Base-by-base conservation (phyloP, 2,888 invertebrate genomes). In the Seira sanloemensis region DNA sequence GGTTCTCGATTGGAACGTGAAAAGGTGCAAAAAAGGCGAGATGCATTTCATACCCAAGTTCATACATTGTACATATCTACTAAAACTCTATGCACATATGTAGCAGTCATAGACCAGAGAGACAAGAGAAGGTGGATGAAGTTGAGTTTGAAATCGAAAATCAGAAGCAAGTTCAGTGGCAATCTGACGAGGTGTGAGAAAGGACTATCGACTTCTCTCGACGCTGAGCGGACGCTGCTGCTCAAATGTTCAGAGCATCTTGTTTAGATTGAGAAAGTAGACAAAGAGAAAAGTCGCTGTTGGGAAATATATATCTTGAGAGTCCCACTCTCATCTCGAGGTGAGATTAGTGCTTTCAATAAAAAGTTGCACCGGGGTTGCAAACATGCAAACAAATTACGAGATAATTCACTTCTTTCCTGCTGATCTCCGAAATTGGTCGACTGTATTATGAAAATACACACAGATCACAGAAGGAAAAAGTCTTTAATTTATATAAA, bases 361-460 rank as follows among this genome's bases (percentile, higher is more conserved):
- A n/a, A n/a, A 18, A 50, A 12, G 50, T 18, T 50, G 12, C 50
- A n/a, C 50, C 12, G 50, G 12, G 16, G 50, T 12, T 16, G 50
- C 50, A n/a, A n/a, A n/a, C n/a, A n/a, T 50, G 50, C 50, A 50
- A n/a, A n/a, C n/a, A n/a, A 50, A 50, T 50, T 50, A 50, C 50
- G 1, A 50, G 50, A 50, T 50, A 50, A 50, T 50, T 50, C 50
- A 50, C 50, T 50, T 50, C 50, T 50, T 50, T 50, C 50, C 50
- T 50, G 50, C 50, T 50, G 50, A 18, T 50, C 12, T 50, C 2
- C 16, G 12, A 50, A 50, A 50, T 50, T 50, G n/a, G 50, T 50
- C 50, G 5, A 50, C 50, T 50, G n/a, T n/a, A n/a, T n/a, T n/a
- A n/a, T n/a, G n/a, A n/a, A n/a, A n/a, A n/a, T n/a, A n/a, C n/a